Evolutionary conservation across 2,888 invertebrate species (phyloP), one percentile per base, ranked within the genome.

Genomic region (Anoplius nigerrimus): DNA sequence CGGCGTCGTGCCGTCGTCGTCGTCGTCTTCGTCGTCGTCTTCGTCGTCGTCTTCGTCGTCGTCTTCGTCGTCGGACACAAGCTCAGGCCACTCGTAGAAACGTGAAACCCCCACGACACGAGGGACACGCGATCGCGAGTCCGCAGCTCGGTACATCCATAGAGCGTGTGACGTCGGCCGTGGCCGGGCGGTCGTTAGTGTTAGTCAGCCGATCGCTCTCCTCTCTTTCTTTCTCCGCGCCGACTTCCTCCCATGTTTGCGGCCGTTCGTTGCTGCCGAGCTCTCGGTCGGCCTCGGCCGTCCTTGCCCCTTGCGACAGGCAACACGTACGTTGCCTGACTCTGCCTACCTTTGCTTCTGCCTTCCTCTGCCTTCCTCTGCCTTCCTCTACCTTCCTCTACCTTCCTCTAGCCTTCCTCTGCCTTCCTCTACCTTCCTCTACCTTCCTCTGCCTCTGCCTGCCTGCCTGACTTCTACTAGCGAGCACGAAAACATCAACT

Each of bases 251-350:
- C 69, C 74, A 52, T 59, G 66, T 57, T 52, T 42, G 52, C 52
- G 5, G 63, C 61, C 27, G 43, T 18, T 69, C 27, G 43, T 18
- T 69, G 69, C 27, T 71, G 65, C 64, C 58, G 64, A 52, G 65
- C 70, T 66, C 70, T 66, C 69, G 78, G 63, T 81, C 87, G 88
- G 87, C 88, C 88, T 88, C 88, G 88, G 85, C 82, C 88, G 88
- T 88, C 88, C 88, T 88, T 88, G 88, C 88, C 85, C 86, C 85
- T 80, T 82, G 43, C 62, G 78, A 75, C 83, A 85, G 87, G 85
- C 87, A 86, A 80, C 85, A 71, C 78, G 77, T 75, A 74, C 75
- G 80, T 74, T 75, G 78, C 67, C 5, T n/a, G n/a, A n/a, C n/a
- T n/a, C n/a, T n/a, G n/a, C n/a, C 66, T 42, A 13, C 42, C 42